A percentile compares a stretch with the other conserved stretches of the same genome.
Evolutionary conservation across 2,888 invertebrate species (phyloP).

Genomic region (Metopia argyrocephala): DNA sequence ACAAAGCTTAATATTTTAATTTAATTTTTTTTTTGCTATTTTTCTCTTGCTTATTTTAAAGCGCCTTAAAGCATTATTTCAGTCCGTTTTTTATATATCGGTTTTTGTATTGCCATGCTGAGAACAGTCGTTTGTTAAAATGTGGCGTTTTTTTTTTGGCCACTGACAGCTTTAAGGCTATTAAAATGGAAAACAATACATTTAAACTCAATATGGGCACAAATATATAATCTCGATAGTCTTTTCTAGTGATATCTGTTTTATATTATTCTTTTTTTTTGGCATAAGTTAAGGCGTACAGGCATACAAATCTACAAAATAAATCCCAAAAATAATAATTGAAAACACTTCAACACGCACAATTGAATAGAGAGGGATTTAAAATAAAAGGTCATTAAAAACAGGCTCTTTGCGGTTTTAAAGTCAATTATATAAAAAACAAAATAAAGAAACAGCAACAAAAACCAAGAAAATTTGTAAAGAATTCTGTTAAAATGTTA

Average conservation of each 20-base stretch:
- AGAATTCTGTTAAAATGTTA: too few species aligned
- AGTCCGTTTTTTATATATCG: not conserved
- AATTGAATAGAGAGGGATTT: constrained; percentile 15
- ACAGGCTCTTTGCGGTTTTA: too few species aligned
- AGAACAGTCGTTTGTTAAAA: not conserved
- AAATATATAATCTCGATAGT: not conserved
- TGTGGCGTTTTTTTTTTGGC: constrained; percentile 18
- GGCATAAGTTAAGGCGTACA: not conserved
- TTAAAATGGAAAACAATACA: not conserved
- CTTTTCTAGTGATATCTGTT: not conserved
- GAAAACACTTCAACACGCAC: constrained; percentile 47
- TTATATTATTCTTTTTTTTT: not conserved
- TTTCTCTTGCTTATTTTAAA: not conserved
- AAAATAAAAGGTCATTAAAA: too few species aligned
- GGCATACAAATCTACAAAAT: not conserved
- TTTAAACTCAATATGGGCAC: not conserved
- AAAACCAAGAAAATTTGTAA: too few species aligned
- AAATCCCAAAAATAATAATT: constrained; percentile 42
- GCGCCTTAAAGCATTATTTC: not conserved
- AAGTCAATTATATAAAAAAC: too few species aligned
- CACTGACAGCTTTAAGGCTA: constrained; percentile 45
- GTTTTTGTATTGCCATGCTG: not conserved
- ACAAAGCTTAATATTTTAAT: too few species aligned
- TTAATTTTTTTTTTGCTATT: not conserved
- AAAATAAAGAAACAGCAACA: too few species aligned